A percentile compares a stretch with the other conserved stretches of the same genome.
Conservation (phyloP, 92 coral and sea anemone species). For the Isaurus tuberculatus region DNA sequence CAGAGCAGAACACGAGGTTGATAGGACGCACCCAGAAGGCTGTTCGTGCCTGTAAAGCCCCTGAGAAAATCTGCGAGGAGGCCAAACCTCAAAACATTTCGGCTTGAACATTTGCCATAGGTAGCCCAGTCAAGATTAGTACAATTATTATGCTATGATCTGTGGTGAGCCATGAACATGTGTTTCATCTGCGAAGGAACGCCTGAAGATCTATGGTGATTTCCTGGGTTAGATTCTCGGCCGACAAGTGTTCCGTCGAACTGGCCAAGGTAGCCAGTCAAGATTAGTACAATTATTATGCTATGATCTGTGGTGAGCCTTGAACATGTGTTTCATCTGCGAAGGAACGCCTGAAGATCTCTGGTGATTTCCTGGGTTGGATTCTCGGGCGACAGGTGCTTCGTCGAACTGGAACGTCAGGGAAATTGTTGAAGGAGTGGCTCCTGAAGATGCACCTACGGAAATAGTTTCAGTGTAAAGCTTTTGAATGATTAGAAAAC, state of each 20-base stretch:
- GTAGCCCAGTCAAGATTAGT: no score
- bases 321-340: constrained; percentile 62
- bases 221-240: constrained; percentile 49
- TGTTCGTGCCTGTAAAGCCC: no score
- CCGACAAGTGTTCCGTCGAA: constrained; percentile 19
- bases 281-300: no score
- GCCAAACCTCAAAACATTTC: no score
- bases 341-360: constrained; percentile 53
- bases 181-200: constrained; percentile 64
- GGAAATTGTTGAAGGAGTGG: constrained; percentile 76
- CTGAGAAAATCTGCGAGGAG: no score
- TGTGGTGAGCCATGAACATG: constrained; percentile 67
- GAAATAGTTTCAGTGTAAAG: neutral
- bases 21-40: no score
- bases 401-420: constrained; percentile 70
- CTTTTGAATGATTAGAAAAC: no score
- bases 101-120: no score
- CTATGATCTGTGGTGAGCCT: constrained; percentile 64
- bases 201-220: constrained; percentile 47
- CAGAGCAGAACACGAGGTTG: no score
- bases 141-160: no score
- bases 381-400: constrained; percentile 39
- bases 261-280: no score
- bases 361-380: constrained; percentile 46
- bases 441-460: constrained; percentile 62